phyloP scores from a whole-genome alignment of 2,113 vertebrate genomes.

The Nothocercus nigrocapillus region DNA sequence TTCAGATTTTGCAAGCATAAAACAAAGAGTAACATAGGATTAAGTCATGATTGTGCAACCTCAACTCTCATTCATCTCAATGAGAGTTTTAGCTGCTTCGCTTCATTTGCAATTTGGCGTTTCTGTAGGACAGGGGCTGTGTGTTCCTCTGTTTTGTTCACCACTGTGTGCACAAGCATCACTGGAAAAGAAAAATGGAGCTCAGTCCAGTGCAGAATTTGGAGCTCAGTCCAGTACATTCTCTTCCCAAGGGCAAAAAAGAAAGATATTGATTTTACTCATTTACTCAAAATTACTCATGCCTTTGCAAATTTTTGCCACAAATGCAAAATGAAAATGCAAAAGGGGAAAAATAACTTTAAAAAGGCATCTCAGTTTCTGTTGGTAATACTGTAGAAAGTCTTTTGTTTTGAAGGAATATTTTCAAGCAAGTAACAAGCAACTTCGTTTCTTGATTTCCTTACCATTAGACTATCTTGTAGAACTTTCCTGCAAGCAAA shows the following conservation, averaged over 20 bases:
- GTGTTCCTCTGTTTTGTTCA: background rate
- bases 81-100: background rate
- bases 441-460: background rate
- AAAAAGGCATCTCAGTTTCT: background rate
- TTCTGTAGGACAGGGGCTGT: background rate
- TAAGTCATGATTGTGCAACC: constrained; percentile 42
- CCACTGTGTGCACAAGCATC: background rate
- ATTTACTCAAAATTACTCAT: constrained; percentile 29
- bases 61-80: background rate
- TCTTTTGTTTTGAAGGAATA: background rate
- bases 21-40: background rate
- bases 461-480: background rate
- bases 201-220: rapidly evolving
- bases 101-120: background rate
- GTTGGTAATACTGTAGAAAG: background rate
- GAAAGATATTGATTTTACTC: background rate
- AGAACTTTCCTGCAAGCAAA: background rate
- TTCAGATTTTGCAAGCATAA: constrained; percentile 50
- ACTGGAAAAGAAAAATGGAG: background rate
- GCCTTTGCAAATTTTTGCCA: background rate
- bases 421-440: background rate
- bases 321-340: background rate
- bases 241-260: background rate
- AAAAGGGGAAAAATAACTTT: background rate
- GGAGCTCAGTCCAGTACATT: background rate